A percentile compares a stretch with the other conserved stretches of the same genome.
These are phyloP conservation scores for Campoplex nolae DNA, from an alignment of 2,888 invertebrate genomes.

Conservation along the genomic window DNA sequence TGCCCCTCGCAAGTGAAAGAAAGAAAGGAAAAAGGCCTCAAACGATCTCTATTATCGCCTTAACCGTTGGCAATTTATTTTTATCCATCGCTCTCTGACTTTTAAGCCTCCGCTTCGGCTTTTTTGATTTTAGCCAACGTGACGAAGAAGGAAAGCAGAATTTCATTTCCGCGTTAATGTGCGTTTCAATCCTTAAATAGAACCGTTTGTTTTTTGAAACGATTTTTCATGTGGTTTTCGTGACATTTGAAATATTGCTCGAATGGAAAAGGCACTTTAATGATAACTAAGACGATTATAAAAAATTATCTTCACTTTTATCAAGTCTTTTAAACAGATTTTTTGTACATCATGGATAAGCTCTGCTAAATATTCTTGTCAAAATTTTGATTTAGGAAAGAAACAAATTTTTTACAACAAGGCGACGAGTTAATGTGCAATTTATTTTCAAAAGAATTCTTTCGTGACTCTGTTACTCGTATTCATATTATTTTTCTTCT, in stretches of 20 bases:
- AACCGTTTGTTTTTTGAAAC: background rate
- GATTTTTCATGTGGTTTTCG: background rate
- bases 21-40: constrained; percentile 48
- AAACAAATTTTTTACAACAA: background rate
- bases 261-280: background rate
- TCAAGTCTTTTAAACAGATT: background rate
- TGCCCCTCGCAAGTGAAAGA: constrained; percentile 27
- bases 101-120: constrained; percentile 11
- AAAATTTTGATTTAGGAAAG: background rate
- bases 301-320: background rate
- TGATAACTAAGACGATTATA: background rate
- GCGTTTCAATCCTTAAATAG: constrained; percentile 2
- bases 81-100: constrained; percentile 50
- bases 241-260: background rate
- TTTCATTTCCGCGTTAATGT: background rate
- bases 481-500: constrained; percentile 33
- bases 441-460: constrained; percentile 11
- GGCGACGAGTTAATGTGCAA: background rate
- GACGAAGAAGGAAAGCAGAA: constrained; percentile 16
- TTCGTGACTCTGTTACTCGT: constrained; percentile 35
- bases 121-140: constrained; percentile 14
- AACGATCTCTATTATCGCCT: constrained; percentile 66
- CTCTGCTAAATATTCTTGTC: background rate
- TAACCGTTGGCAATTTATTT: constrained; percentile 66
- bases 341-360: background rate